These are phyloP conservation scores for Pterocles gutturalis DNA, from an alignment of 2,113 vertebrate species.

Conservation along the genomic window DNA sequence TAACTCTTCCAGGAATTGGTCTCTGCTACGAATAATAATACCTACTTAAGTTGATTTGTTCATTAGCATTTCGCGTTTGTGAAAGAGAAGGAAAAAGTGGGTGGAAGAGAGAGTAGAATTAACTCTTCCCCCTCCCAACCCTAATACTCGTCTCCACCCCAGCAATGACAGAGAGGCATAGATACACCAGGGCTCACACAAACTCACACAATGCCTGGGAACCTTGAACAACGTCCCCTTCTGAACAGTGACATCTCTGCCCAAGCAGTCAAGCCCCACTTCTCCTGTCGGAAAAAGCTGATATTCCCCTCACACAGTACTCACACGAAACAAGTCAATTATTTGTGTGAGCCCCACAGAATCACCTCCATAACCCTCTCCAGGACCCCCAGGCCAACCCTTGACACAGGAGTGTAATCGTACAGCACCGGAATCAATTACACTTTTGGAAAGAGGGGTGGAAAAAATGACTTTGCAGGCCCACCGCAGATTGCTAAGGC, in stretches of 20 bases:
- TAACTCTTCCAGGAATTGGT: not conserved
- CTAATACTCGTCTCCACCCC: not conserved
- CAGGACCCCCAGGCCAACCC: constrained; percentile 56
- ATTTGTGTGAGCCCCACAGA: constrained; percentile 32
- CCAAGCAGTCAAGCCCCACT: constrained; percentile 61
- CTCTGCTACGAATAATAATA: not conserved
- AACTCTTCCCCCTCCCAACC: not conserved
- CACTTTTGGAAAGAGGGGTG: constrained; percentile 30
- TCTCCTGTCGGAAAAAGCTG: not conserved
- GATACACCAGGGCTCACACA: not conserved
- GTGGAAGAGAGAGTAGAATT: not conserved
- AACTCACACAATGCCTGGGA: not conserved
- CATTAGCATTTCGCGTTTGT: constrained; percentile 16
- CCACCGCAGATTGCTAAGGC: not conserved
- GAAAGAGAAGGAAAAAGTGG: not conserved
- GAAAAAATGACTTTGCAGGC: constrained; percentile 4
- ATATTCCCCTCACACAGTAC: constrained; percentile 13
- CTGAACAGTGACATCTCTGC: constrained; percentile 1
- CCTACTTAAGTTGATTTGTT: not conserved
- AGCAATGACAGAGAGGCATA: not conserved
- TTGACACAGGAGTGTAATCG: not conserved
- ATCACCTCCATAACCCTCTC: constrained; percentile 48
- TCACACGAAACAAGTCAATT: constrained; percentile 54
- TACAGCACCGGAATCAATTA: constrained; percentile 37
- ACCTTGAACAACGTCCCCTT: constrained; percentile 20